Conservation (phyloP, 2,113 vertebrate genomes). For the Anas platyrhynchos region DNA sequence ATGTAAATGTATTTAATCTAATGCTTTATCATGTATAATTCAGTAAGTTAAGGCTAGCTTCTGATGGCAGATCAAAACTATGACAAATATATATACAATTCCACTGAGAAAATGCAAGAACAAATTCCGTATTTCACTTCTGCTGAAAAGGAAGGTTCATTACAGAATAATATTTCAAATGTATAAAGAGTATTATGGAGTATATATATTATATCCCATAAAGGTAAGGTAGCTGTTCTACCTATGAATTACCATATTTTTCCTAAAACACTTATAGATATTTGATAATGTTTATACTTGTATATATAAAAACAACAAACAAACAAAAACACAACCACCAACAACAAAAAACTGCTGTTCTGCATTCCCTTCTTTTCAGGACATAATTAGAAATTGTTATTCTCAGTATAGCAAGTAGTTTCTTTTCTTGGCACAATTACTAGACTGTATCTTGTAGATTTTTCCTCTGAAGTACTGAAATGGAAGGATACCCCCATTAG, state of each 20-base stretch:
- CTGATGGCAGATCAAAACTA: slow-evolving; percentile 55
- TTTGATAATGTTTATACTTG: neutral
- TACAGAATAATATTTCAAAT: neutral
- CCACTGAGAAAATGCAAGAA: slow-evolving; percentile 1
- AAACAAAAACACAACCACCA: no score
- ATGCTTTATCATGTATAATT: slow-evolving; percentile 57
- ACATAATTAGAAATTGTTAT: slow-evolving; percentile 16
- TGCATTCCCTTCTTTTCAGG: neutral
- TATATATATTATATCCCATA: neutral
- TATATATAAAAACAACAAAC: neutral
- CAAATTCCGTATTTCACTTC: slow-evolving; percentile 18
- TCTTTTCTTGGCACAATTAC: slow-evolving; percentile 49
- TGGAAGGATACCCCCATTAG: slow-evolving; percentile 55
- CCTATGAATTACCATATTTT: neutral
- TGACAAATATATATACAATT: slow-evolving; percentile 54
- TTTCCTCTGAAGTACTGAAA: slow-evolving; percentile 58
- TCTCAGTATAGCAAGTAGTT: slow-evolving; percentile 29
- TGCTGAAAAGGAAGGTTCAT: slow-evolving; percentile 5
- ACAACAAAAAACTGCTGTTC: neutral
- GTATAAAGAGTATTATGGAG: neutral
- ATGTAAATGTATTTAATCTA: slow-evolving; percentile 51
- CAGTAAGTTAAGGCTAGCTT: slow-evolving; percentile 44
- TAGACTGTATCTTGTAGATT: slow-evolving; percentile 41
- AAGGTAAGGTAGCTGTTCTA: neutral
- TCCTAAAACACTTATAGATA: neutral